A percentile compares a stretch with the other conserved stretches of the same genome.
These are phyloP conservation scores for Plectropomus leopardus DNA, from an alignment of 2,113 vertebrate genomes.

Conservation along the genomic window DNA sequence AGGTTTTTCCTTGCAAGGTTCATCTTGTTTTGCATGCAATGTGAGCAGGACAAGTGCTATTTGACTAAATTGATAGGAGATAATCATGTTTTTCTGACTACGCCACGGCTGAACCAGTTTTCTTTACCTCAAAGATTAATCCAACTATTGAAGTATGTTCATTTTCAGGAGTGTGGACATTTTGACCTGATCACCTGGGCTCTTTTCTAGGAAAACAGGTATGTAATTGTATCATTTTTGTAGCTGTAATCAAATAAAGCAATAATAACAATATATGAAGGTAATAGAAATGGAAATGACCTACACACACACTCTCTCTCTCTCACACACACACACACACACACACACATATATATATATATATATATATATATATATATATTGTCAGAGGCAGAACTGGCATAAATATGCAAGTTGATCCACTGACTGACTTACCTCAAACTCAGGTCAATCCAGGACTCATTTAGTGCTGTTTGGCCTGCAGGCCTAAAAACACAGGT, in stretches of 20 bases:
- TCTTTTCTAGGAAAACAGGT: neutral
- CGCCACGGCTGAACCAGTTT: neutral
- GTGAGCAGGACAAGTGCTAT: conserved; percentile 17
- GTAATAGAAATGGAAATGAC: neutral
- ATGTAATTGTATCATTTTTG: neutral
- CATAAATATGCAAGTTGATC: neutral
- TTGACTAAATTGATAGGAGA: conserved; percentile 25
- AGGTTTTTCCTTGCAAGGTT: neutral
- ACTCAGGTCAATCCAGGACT: neutral
- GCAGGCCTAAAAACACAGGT: neutral
- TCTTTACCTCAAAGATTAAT: neutral
- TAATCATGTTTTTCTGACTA: conserved; percentile 10
- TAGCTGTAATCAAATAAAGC: neutral
- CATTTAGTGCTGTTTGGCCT: neutral
- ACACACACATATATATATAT: no score
- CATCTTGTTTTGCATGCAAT: conserved; percentile 4
- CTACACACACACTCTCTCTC: no score
- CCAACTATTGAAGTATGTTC: neutral
- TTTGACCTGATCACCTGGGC: neutral
- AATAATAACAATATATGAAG: neutral
- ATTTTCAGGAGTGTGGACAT: neutral
- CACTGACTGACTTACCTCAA: neutral
- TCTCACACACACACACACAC: no score
- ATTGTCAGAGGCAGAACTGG: neutral
- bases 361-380: no score